Base-by-base conservation (phyloP, 2,797 vertebrate genomes). In the Pipistrellus kuhlii region DNA sequence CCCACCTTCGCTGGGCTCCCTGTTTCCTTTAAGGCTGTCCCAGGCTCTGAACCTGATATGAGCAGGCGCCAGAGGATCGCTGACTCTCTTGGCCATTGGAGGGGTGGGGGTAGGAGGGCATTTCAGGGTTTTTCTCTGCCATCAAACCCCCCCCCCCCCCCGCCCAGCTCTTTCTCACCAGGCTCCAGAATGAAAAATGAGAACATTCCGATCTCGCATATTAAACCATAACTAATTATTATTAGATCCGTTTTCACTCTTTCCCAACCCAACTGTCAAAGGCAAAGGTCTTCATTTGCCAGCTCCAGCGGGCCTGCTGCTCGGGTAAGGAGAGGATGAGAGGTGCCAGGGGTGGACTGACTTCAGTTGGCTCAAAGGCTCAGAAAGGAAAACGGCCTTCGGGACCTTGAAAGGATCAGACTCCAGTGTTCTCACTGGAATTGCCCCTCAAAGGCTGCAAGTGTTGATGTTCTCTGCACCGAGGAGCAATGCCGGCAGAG, bases 161-260 rank as follows among this genome's bases (percentile, higher is more conserved):
- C 90, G 77, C n/a, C 48, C 68, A 8, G 15, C 90, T 94, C 55
- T 69, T 97, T 93, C 57, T 88, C 81, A 93, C 59, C 94, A 57
- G 71, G 85, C 46, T 96, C n/a, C 90, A 84, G 91, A 68, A 97
- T 91, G 72, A 97, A 98, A 97, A 96, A 95, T 3, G 25, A 77
- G 41, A 90, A 18, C 0, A 0, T 75, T 55, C 73, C 59, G 30
- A 86, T 88, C 90, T 77, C 6, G 0, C 48, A 84, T 94, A 95
- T 93, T 90, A 97, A 97, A 91, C 91, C 88, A 86, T 96, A 96
- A 82, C 93, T 96, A 95, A 97, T 96, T 90, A 87, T 85, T 71
- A 95, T 85, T 94, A 95, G 89, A 80, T 95, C 87, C 17, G 68
- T 93, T 97, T 97, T 96, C 84, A 5, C 68, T 94, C 90, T 83